A percentile compares a stretch with the other conserved stretches of the same genome.
phyloP scores from a whole-genome alignment of 35 echinoderm and acorn worm genomes.

The Holothuria glaberrima region DNA sequence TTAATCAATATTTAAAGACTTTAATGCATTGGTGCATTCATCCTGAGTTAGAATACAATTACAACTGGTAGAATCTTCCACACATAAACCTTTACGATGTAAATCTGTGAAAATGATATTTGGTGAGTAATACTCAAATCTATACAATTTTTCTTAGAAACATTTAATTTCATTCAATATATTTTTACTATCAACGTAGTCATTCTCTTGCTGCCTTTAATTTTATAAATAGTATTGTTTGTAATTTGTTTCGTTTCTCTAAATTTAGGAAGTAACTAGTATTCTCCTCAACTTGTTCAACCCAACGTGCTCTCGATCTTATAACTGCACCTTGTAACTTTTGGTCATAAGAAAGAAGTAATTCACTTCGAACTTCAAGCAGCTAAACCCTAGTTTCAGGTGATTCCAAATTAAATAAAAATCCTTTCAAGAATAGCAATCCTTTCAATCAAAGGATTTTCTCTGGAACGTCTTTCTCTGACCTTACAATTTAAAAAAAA shows the following conservation, averaged over 20 bases:
- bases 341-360: no score
- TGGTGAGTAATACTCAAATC: neutral
- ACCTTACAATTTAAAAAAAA: neutral
- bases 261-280: no score
- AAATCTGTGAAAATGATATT: neutral
- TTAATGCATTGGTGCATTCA: neutral
- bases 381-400: slow-evolving; percentile 1
- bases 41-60: neutral
- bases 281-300: no score
- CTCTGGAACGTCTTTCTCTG: neutral
- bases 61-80: slow-evolving; percentile 7
- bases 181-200: neutral
- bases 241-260: no score
- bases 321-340: no score
- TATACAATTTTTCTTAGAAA: neutral
- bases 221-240: no score
- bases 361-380: neutral
- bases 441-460: neutral
- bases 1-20: neutral
- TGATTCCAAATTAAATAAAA: no score
- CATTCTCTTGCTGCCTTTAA: no score
- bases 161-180: neutral
- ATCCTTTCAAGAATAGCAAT: neutral
- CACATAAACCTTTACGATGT: neutral
- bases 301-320: no score